Evolutionary conservation across 2,113 vertebrate genomes (phyloP), one percentile per base, ranked within the genome.

Genomic region (Stegostoma tigrinum): DNA sequence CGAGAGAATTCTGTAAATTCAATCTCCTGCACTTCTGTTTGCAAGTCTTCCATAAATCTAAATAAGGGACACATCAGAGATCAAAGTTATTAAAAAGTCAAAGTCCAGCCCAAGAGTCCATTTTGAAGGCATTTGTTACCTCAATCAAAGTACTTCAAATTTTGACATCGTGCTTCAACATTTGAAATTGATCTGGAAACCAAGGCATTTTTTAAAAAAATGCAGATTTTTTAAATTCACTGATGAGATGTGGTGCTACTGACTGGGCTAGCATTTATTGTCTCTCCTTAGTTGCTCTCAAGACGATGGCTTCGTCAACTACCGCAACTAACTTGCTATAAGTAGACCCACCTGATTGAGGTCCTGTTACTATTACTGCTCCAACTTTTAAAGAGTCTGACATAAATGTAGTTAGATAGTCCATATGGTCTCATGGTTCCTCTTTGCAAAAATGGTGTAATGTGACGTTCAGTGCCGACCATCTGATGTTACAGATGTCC

Each of bases 11-110:
- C 98, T 12, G 98, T 97, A 97, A 99, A 99, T 97, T 99, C 99
- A 98, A 99, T 99, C 97, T 99, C 99, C 96, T 99, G 99, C 45
- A 99, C 97, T 96, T 99, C 99, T 0, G 98, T 98, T 97, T 99
- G 99, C 95, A 99, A 97, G 96, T 99, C 98, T 97, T 99, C 99
- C 98, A 99, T 99, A 97, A 99, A 99, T 96, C 99, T 99, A 96
- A 96, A 95, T 7, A 27, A 45, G 96, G 97, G 45, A 96, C 2
- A 96, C 95, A 21, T 34, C 38, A 93, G 61, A 87, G 34, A 64
- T 48, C 85, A 83, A 87, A 94, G 66, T 19, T 45, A 14, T 55
- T 45, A 64, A 42, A 38, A 85, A 48, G 23, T 48, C 42, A n/a
- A 52, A 48, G 23, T 75, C n/a, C 67, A 95, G 24, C 24, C 24